Conservation (phyloP, 2,888 invertebrate genomes). For the Odiellus spinosus region DNA sequence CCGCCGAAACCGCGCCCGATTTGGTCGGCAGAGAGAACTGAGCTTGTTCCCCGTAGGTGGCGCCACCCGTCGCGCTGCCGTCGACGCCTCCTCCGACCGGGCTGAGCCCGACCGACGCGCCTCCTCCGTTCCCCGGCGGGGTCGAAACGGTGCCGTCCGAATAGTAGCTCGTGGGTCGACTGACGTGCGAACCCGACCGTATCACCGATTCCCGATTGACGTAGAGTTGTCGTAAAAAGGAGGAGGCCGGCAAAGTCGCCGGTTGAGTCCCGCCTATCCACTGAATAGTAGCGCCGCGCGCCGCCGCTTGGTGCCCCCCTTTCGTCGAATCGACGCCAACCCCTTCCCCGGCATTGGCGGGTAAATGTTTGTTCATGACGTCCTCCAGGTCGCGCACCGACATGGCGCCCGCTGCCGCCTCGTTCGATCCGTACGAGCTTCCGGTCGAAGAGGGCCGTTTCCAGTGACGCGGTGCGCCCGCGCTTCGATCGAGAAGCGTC, state of each 20-base stretch:
- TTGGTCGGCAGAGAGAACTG: constrained; percentile 42
- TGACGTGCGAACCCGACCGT: constrained; percentile 50
- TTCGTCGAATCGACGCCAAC: constrained; percentile 2
- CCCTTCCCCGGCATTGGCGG: constrained; percentile 19
- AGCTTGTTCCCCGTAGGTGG: constrained; percentile 11
- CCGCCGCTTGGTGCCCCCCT: not conserved
- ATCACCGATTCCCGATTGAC: constrained; percentile 90
- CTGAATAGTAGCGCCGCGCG: constrained; percentile 45
- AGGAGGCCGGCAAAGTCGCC: constrained; percentile 62
- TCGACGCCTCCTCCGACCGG: too few relatives aligned
- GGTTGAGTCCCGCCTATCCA: constrained; percentile 60
- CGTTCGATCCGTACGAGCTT: constrained; percentile 5
- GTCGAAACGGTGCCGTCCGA: constrained; percentile 38
- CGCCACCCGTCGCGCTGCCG: not conserved
- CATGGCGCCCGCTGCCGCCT: constrained; percentile 12
- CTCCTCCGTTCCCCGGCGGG: constrained; percentile 50
- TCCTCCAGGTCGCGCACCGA: constrained; percentile 86
- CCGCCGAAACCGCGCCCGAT: constrained; percentile 32
- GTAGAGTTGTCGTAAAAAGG: constrained; percentile 71
- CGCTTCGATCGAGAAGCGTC: not conserved
- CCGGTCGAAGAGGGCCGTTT: constrained; percentile 9
- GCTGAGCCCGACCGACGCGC: not conserved
- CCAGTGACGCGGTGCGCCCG: constrained; percentile 12
- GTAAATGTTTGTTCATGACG: constrained; percentile 86
- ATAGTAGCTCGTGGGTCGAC: constrained; percentile 23